Evolutionary conservation across 2,797 vertebrate genomes (phyloP).

Genomic region (Manis javanica): DNA sequence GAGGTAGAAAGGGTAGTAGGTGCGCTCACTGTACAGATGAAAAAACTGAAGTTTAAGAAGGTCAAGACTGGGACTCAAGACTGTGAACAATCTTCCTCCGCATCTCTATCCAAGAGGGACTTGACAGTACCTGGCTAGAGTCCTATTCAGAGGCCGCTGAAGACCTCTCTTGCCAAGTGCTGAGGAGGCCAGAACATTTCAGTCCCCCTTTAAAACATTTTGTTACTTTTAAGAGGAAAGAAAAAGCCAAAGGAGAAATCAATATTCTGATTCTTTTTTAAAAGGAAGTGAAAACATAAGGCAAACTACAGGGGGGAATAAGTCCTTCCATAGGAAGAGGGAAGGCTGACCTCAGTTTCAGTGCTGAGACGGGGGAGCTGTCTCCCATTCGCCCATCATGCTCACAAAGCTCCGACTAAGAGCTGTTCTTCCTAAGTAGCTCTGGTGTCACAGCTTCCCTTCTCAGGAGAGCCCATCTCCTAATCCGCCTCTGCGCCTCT

Average conservation of each 20-base stretch:
- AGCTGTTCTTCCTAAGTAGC: background rate
- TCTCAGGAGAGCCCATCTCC: background rate
- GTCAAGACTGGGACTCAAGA: background rate
- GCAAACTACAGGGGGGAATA: background rate
- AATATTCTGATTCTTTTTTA: background rate
- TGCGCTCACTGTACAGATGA: background rate
- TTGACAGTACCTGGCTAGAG: background rate
- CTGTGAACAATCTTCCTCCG: background rate
- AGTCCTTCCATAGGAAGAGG: background rate
- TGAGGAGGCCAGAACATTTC: background rate
- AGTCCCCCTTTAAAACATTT: background rate
- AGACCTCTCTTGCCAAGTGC: slow-evolving; percentile 1
- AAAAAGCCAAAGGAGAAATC: background rate
- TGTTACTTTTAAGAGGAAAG: background rate
- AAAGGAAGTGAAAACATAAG: slow-evolving; percentile 9
- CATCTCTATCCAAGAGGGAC: background rate
- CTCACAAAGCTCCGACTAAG: background rate
- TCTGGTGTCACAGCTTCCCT: background rate
- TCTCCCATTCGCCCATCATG: background rate
- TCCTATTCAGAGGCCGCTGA: background rate
- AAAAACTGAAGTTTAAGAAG: slow-evolving; percentile 30
- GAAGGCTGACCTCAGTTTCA: background rate
- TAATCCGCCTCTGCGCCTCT: background rate
- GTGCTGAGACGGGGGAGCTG: background rate
- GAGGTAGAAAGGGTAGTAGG: slow-evolving; percentile 64